Base-by-base conservation (phyloP, 2,888 invertebrate genomes). In the Petrolisthes cinctipes region DNA sequence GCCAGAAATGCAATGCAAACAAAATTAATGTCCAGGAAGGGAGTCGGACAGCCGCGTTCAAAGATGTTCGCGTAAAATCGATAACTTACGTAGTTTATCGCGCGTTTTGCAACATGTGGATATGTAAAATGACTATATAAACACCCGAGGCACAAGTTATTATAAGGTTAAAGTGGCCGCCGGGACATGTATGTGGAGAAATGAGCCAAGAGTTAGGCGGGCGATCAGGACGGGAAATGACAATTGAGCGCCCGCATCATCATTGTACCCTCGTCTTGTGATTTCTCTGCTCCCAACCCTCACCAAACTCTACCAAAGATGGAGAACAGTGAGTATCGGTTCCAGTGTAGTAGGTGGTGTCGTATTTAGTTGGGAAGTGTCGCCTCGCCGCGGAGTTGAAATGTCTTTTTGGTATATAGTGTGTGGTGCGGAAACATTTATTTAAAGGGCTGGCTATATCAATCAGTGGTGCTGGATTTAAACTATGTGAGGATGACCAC, bases 211-310 rank as follows among this genome's bases (percentile, higher is more conserved):
- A 87, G 71, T 75, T 68, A 71, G 66, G 53, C n/a, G 84, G 53
- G 84, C 81, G 83, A 81, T 80, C 79, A 54, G 71, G 20, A 87
- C 87, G 87, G 87, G 87, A 87, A 87, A 87, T 87, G 87, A 84
- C 87, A 87, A 87, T 87, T 87, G 87, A 87, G 53, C 53, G 61
- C 87, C 87, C 87, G 87, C 87, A 87, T 87, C 87, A 83, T 84
- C 82, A 86, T 82, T 82, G 78, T 68, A 79, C 54, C 61, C 87
- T 80, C 83, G 80, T 87, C 81, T 83, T 87, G 71, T 87, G 84
- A 87, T 80, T 73, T 81, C 80, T 80, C 51, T 82, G 82, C 73
- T 51, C 73, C 81, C 66, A 37, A 61, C 87, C 81, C 84, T 73
- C 57, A 68, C 54, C 81, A 51, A 53, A 53, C 84, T 75, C 71